Evolutionary conservation across 2,888 invertebrate species (phyloP), one percentile per base, ranked within the genome.

Genomic region (Drosophila robusta): DNA sequence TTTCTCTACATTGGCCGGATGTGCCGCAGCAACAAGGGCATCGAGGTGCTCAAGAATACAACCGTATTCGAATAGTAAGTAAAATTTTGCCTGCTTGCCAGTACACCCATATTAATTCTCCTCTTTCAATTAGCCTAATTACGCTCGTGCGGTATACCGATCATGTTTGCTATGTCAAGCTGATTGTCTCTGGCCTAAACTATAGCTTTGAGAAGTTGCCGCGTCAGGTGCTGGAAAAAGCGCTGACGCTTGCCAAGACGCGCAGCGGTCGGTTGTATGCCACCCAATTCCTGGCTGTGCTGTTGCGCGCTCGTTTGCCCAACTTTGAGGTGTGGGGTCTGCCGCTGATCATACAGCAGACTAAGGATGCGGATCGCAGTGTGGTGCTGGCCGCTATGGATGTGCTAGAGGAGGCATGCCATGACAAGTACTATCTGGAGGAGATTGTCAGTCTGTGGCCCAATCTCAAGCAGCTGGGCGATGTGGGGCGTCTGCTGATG

Each of bases 1-100:
- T 99, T 99, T 92, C 94, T 99, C 45, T 97, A 98, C 90, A 95
- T 98, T 70, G 98, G 98, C 0, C 95, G 97, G 79, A 94, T 98
- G 87, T 96, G 96, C 80, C 95, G 96, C 72, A 94, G 94, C 7
- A 94, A 94, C 55, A 93, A 94, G 46, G 97, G 97, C 2, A 92
- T 95, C 42, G 93, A 93, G 75, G 94, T 96, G 55, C 94, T 98
- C 49, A 96, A 96, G 72, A 95, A 94, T 83, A 94, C 95, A 46
- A 95, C 95, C 51, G 94, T 97, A 73, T 96, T 95, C 91, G 95
- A 95, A 89, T 94, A 95, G 96, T 96, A 92, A 93, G 93, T 92
- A 11, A 1, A 1, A 39, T 16, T 2, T 14, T 32, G 4, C 0
- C 18, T 12, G 5, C 8, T 12, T 4, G 39, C 16, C 7, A 39